Base-by-base conservation (phyloP, 2,888 invertebrate species). In the Plutella xylostella region DNA sequence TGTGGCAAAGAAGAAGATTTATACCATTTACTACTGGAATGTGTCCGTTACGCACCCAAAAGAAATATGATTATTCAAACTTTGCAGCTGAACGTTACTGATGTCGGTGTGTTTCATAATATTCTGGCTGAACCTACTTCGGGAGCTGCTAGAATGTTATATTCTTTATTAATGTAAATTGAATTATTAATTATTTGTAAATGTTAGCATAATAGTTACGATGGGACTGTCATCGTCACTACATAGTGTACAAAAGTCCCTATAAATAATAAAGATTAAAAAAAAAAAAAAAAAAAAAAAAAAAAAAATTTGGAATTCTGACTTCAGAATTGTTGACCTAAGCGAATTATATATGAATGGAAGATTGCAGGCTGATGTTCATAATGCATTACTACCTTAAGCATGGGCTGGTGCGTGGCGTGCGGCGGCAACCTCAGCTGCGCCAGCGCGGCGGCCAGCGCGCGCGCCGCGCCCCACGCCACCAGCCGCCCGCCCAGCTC, bases 401-500 rank as follows among this genome's bases (percentile, higher is more conserved):
- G 54, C 0, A 58, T 58, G 0, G 74, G 75, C n/a, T 55, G 55
- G 11, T 64, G 57, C 12, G 71, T 63, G 49, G 68, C 69, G 57
- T 74, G 80, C 1, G 76, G 74, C 44, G 83, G 83, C 53, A 80
- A 60, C 0, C 52, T 50, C 14, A 80, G 61, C 12, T 69, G 60
- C 0, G 50, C 38, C 25, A 83, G 57, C 41, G 78, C 45, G 1
- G 61, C 59, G 1, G 75, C 68, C 0, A 75, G 65, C 21, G 58
- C 71, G 0, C 61, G 71, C 2, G 72, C 72, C 37, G 68, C 51
- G n/a, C 73, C 68, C 47, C 77, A 64, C 56, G 72, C 74, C 43
- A 77, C 61, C 11, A 79, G 58, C 0, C 78, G 63, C 1, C 68
- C 70, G 0, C 78, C 78, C 73, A 79, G 72, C 68, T 82, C 80